Conservation (phyloP, 2,113 vertebrate species). For the Xenopus borealis region DNA sequence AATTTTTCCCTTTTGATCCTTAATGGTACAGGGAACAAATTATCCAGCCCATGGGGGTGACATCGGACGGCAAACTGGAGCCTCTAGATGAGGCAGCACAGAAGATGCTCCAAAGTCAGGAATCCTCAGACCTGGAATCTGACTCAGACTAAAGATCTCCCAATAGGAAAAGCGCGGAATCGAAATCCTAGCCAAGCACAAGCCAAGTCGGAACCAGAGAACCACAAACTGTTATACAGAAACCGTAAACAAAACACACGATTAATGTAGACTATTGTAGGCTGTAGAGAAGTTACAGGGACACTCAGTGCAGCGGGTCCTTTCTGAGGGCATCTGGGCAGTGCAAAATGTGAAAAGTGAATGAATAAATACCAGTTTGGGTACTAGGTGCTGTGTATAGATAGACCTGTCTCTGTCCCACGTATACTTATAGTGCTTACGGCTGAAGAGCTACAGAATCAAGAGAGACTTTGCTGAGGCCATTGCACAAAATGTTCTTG, state of each 20-base stretch:
- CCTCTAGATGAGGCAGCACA: constrained; percentile 56
- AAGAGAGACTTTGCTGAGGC: neutral
- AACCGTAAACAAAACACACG: constrained; percentile 14
- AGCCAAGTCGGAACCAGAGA: neutral
- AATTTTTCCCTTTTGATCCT: too few species aligned
- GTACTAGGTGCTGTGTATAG: neutral
- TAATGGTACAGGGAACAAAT: constrained; percentile 55
- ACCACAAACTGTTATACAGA: constrained; percentile 13
- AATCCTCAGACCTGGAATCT: constrained; percentile 47
- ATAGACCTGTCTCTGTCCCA: neutral
- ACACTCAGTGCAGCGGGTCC: neutral
- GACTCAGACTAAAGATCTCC: constrained; percentile 46
- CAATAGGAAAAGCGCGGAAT: neutral
- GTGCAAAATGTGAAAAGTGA: neutral
- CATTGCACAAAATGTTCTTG: neutral
- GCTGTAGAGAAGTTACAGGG: constrained; percentile 18
- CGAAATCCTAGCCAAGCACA: constrained; percentile 17
- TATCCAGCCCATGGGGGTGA: constrained; percentile 62
- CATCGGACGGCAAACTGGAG: constrained; percentile 53
- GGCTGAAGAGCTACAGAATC: neutral
- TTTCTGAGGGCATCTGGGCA: neutral
- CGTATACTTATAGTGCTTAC: neutral
- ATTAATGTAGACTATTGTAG: constrained; percentile 33
- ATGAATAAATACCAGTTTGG: neutral
- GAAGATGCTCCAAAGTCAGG: constrained; percentile 51